phyloP scores from a whole-genome alignment of 1,140 invertebrate species.

The Hesperophylax magnus region DNA sequence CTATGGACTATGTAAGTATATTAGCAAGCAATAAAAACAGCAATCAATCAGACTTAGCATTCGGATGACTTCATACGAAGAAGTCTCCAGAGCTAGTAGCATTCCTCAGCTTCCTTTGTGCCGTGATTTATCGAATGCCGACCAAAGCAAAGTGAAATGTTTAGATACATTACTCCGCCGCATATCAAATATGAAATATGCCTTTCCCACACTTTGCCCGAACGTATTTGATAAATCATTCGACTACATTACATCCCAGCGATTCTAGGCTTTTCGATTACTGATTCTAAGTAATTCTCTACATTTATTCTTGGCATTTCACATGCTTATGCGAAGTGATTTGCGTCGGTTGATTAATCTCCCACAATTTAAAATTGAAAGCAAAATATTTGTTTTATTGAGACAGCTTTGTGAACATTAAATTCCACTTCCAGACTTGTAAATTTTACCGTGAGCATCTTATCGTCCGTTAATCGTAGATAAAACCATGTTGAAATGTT shows the following conservation, averaged over 20 bases:
- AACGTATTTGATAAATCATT: not conserved
- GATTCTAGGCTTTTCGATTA: not conserved
- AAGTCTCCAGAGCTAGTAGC: slow-evolving; percentile 10
- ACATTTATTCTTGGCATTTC: not conserved
- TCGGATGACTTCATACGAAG: slow-evolving; percentile 28
- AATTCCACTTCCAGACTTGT: slow-evolving; percentile 2
- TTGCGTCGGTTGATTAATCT: slow-evolving; percentile 18
- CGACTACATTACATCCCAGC: not conserved
- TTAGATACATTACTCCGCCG: slow-evolving; percentile 10
- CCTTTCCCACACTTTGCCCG: slow-evolving; percentile 7
- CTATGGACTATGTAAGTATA: slow-evolving; percentile 15
- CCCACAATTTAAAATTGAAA: not conserved
- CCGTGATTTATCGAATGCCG: slow-evolving; percentile 9
- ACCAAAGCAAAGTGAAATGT: not conserved
- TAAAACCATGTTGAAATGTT: no score
- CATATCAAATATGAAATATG: slow-evolving; percentile 26
- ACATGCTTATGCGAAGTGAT: slow-evolving; percentile 3
- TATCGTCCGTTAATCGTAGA: no score
- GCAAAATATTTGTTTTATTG: slow-evolving; percentile 34
- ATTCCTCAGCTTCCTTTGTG: slow-evolving; percentile 30
- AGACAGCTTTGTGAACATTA: slow-evolving; percentile 11
- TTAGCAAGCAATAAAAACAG: slow-evolving; percentile 44
- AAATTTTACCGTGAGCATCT: no score
- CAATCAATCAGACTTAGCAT: slow-evolving; percentile 45
- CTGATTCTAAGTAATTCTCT: no score